Base-by-base conservation (phyloP, 2,797 vertebrate genomes). In the Chromis chromis region DNA sequence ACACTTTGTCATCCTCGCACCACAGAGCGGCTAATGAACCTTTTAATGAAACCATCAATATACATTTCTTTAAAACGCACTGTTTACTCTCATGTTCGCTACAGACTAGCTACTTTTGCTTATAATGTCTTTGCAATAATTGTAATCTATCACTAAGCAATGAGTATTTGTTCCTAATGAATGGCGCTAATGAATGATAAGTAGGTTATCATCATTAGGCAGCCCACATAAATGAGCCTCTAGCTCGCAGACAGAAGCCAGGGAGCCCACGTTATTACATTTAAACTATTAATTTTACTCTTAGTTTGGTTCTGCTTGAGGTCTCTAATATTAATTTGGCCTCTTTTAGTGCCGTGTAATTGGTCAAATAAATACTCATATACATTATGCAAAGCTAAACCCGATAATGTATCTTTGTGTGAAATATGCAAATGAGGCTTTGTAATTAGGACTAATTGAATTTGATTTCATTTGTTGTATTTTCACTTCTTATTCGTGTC, bases 201-300 rank as follows among this genome's bases (percentile, higher is more conserved):
- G 11, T 40, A 2, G 56, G n/a, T 54, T 69, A 54, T 68, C 39
- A 36, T 33, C 68, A 67, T 44, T 52, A 65, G 17, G 52, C 12
- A 62, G 70, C 4, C 6, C 44, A 31, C 25, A 54, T 70, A 66
- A 74, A 76, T 62, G 53, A 57, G 21, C 42, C 39, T 50, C 70
- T 58, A 33, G 9, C 16, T 57, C n/a, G 60, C 6, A 3, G 17
- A 75, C 49, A 65, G 11, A 79, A 48, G 48, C 52, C 33, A 12
- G 33, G 12, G 3, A 36, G 33, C 33, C 33, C 33, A 6, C 31
- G 39, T 40, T 46, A 60, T 36, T 61, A 61, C 6, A 68, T 50
- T 65, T n/a, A 1, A 61, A 61, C 21, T 48, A 31, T 58, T 60
- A 0, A 40, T 58, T 40, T 19, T 17, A 49, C 16, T 63, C 7